Evolutionary conservation across 2,888 invertebrate species (phyloP).

Genomic region (Patella depressa): DNA sequence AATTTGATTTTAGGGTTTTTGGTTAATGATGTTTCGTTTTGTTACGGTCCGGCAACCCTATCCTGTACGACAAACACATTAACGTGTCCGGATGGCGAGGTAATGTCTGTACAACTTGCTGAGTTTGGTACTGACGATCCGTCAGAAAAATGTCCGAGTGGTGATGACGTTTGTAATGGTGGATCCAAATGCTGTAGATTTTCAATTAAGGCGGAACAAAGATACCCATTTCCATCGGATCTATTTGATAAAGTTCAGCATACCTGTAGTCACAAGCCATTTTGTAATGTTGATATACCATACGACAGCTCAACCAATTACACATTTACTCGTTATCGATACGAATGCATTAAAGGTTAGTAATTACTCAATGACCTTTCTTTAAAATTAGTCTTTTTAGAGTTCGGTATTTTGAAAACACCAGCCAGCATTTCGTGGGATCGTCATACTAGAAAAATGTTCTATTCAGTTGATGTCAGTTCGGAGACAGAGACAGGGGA

Average conservation of each 20-base stretch:
- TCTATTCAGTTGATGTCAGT: too few relatives aligned
- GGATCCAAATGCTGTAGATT: neutral
- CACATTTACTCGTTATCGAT: neutral
- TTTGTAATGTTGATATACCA: neutral
- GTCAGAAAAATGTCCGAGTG: neutral
- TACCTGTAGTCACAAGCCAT: neutral
- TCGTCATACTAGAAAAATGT: too few relatives aligned
- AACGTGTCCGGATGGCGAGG: neutral
- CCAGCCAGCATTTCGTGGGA: too few relatives aligned
- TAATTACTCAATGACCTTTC: neutral
- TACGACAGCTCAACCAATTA: neutral
- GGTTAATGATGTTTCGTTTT: neutral
- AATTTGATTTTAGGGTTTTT: too few relatives aligned
- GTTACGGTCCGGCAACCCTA: neutral
- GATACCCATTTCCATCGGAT: neutral
- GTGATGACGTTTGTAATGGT: neutral
- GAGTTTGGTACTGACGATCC: neutral
- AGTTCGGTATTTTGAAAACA: too few relatives aligned
- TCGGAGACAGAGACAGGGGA: too few relatives aligned
- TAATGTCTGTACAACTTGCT: neutral
- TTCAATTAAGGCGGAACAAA: neutral
- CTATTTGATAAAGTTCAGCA: neutral
- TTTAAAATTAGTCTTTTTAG: too few relatives aligned
- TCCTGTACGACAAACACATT: neutral
- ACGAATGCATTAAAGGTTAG: neutral